Base-by-base conservation (phyloP, 2,888 invertebrate species). In the Agrilus cyanescens region DNA sequence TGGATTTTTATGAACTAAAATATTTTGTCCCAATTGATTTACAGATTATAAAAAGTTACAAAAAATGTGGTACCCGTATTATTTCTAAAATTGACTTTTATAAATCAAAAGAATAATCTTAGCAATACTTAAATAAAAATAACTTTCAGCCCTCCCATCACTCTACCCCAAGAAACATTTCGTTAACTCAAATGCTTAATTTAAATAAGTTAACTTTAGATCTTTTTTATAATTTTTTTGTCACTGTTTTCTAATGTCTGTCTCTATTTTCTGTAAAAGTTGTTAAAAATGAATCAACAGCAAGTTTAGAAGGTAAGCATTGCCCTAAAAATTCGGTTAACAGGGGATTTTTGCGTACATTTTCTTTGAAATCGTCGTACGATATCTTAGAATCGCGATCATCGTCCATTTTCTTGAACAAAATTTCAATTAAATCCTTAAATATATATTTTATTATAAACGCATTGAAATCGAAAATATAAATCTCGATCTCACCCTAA, bases 331-430 rank as follows among this genome's bases (percentile, higher is more conserved):
- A 75, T 59, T 87, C 82, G 37, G 87, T 57, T 13, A 85, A 62
- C 40, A 79, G 69, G 0, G 81, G 80, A 10, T 82, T 79, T 38
- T 71, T 68, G 25, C 66, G 50, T 1, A 86, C 81, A 0, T 82
- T 72, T 8, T 68, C 60, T 32, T 71, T 70, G 57, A 80, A 85
- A 57, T 85, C 85, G 3, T 72, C 67, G 51, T 73, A 78, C 14
- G 79, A 82, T 15, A 87, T 77, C 42, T 77, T 69, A 0, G 84
- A 84, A 56, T 87, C 86, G 45, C 79, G 69, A 57, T 87, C 86
- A 0, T 70, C 48, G 55, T 87, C 87, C 73, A 86, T 76, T 56
- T 82, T 78, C 57, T 78, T 83, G 12, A 84, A 66, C 53, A 82
- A 68, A 16, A 80, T 74, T 52, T 83, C 83, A 1, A 82, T 78